Percentiles rank a stretch among this genome's conserved stretches.
Conservation (phyloP, 2,113 vertebrate genomes). For the Otis tarda region DNA sequence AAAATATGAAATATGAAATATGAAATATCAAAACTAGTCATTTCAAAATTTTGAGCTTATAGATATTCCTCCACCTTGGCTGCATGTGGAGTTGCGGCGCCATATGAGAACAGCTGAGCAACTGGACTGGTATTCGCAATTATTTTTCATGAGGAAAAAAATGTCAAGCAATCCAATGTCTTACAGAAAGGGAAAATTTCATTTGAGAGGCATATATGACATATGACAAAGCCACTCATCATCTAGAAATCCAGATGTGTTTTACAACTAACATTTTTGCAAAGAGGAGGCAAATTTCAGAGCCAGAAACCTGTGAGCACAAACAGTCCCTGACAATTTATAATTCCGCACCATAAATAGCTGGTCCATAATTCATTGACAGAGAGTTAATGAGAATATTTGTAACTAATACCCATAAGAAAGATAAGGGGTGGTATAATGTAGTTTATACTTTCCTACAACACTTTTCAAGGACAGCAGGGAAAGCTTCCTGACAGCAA, state of each 20-base stretch:
- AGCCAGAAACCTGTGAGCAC: conserved; percentile 20
- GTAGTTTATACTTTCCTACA: conserved; percentile 62
- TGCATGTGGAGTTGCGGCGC: background rate
- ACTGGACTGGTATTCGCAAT: background rate
- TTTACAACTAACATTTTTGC: background rate
- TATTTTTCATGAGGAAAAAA: background rate
- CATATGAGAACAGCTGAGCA: background rate
- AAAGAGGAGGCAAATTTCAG: conserved; percentile 27
- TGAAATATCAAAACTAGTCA: background rate
- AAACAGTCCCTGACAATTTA: conserved; percentile 62
- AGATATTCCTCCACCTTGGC: background rate
- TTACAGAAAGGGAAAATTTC: background rate
- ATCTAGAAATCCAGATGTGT: background rate
- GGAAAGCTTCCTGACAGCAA: conserved; percentile 73
- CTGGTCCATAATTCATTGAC: conserved; percentile 70
- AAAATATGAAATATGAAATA: too few species aligned
- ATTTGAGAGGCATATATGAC: background rate
- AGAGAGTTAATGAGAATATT: conserved; percentile 77
- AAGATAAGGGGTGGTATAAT: conserved; percentile 75
- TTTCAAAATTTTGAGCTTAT: background rate
- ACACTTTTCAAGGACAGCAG: conserved; percentile 72
- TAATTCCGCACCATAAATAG: conserved; percentile 73
- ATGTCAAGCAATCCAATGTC: background rate
- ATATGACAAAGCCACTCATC: background rate
- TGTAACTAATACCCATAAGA: conserved; percentile 75